phyloP scores from a whole-genome alignment of 2,888 invertebrate species.

The Choristoneura rosaceana region DNA sequence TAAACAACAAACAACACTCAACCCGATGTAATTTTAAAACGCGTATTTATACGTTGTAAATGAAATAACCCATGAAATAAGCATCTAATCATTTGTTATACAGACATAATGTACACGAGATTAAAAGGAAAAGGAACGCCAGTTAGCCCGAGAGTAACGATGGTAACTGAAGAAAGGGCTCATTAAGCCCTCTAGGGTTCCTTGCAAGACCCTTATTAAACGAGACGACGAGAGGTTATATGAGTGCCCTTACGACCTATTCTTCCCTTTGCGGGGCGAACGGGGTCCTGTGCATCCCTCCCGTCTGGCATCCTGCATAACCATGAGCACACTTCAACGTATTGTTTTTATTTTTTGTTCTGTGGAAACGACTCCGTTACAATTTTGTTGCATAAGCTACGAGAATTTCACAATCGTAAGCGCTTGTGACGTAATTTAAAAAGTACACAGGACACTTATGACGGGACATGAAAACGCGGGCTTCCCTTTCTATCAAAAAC shows the following conservation, averaged over 20 bases:
- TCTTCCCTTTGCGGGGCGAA: constrained; percentile 36
- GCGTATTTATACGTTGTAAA: background rate
- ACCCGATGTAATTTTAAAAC: background rate
- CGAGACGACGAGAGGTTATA: constrained; percentile 55
- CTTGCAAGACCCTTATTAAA: constrained; percentile 67
- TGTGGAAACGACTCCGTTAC: background rate
- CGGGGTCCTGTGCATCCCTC: constrained; percentile 42
- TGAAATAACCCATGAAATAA: background rate
- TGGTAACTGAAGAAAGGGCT: constrained; percentile 56
- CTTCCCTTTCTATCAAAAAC: too few relatives aligned
- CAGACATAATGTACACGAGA: constrained; percentile 24
- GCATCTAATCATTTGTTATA: constrained; percentile 16
- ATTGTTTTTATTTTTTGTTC: constrained; percentile 31
- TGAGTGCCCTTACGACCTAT: constrained; percentile 56
- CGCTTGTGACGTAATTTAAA: background rate
- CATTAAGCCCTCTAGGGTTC: constrained; percentile 71
- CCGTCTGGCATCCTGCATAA: constrained; percentile 31
- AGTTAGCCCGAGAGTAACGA: constrained; percentile 42
- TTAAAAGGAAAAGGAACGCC: constrained; percentile 36
- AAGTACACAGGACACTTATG: background rate
- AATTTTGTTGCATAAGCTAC: background rate
- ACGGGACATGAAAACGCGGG: too few relatives aligned
- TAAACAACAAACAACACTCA: too few relatives aligned
- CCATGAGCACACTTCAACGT: constrained; percentile 29
- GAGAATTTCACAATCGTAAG: background rate